A percentile compares a stretch with the other conserved stretches of the same genome.
Evolutionary conservation across 2,888 invertebrate genomes (phyloP).

Genomic region (Noctua comes): DNA sequence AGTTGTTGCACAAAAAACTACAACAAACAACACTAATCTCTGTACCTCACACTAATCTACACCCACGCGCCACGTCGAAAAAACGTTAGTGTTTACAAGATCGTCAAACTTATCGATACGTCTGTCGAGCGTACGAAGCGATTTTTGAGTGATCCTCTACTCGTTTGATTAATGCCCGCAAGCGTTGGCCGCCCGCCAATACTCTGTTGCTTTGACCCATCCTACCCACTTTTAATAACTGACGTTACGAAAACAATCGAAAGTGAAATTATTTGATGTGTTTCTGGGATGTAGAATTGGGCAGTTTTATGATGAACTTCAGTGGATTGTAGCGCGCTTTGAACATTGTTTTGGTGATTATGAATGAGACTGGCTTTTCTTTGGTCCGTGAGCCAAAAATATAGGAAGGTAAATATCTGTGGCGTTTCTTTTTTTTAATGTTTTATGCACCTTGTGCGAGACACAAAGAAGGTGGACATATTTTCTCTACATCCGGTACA

Average conservation of each 20-base stretch:
- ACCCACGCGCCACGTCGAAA: conserved; percentile 38
- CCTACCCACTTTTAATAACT: conserved; percentile 75
- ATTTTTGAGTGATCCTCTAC: conserved; percentile 81
- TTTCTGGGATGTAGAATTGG: conserved; percentile 56
- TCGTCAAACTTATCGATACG: conserved; percentile 81
- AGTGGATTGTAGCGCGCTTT: conserved; percentile 50
- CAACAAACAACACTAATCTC: conserved; percentile 47
- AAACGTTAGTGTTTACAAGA: conserved; percentile 78
- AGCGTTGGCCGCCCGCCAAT: conserved; percentile 68
- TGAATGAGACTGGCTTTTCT: conserved; percentile 36
- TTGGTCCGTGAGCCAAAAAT: conserved; percentile 37
- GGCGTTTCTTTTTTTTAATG: conserved; percentile 29
- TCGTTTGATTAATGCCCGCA: conserved; percentile 73
- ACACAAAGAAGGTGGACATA: conserved; percentile 61
- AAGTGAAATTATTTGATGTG: conserved; percentile 66
- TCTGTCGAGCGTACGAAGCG: conserved; percentile 74
- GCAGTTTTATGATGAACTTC: conserved; percentile 56
- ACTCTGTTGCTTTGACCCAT: conserved; percentile 71
- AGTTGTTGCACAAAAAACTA: conserved; percentile 30
- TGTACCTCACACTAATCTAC: conserved; percentile 53
- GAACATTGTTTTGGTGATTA: conserved; percentile 57
- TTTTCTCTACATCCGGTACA: conserved; percentile 60
- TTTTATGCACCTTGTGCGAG: conserved; percentile 37
- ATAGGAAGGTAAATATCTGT: conserved; percentile 34
- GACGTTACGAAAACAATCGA: conserved; percentile 74